Conservation (phyloP, 1,140 invertebrate species). For the Scaptomyza graminum region DNA sequence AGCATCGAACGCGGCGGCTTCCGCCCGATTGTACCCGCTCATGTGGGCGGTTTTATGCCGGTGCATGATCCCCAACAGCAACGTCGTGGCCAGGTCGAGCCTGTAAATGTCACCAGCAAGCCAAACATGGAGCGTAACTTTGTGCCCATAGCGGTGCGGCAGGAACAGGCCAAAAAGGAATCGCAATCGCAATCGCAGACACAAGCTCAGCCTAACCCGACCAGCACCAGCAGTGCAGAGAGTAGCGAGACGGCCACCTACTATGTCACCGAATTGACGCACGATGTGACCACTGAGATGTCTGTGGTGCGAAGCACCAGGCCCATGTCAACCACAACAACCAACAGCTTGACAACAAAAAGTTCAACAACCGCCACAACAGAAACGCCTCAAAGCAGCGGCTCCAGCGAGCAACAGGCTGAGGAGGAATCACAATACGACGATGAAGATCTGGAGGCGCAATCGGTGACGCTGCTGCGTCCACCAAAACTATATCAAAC, state of each 20-base stretch:
- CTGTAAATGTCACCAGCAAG: constrained; percentile 57
- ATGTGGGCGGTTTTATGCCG: constrained; percentile 88
- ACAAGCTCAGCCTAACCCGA: constrained; percentile 33
- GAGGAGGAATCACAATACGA: constrained; percentile 60
- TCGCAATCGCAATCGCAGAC: background rate
- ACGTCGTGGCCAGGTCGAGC: constrained; percentile 64
- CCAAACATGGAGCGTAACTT: constrained; percentile 49
- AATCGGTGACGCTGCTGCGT: constrained; percentile 69
- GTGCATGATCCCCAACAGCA: constrained; percentile 75
- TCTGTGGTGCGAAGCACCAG: constrained; percentile 42
- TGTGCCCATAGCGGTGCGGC: constrained; percentile 46
- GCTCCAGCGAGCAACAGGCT: constrained; percentile 20
- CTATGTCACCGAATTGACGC: constrained; percentile 65
- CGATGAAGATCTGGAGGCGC: constrained; percentile 74
- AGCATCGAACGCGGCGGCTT: constrained; percentile 89
- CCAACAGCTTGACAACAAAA: constrained; percentile 27
- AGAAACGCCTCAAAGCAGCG: constrained; percentile 19
- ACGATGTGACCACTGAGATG: constrained; percentile 47
- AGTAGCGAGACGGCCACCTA: constrained; percentile 63
- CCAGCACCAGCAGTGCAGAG: constrained; percentile 49
- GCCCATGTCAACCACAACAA: constrained; percentile 28
- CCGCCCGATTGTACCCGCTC: constrained; percentile 88
- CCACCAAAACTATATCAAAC: constrained; percentile 65
- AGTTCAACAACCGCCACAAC: constrained; percentile 25
- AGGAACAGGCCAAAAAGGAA: background rate